phyloP scores from a whole-genome alignment of 2,888 invertebrate genomes.

The Tanypteryx hageni region DNA sequence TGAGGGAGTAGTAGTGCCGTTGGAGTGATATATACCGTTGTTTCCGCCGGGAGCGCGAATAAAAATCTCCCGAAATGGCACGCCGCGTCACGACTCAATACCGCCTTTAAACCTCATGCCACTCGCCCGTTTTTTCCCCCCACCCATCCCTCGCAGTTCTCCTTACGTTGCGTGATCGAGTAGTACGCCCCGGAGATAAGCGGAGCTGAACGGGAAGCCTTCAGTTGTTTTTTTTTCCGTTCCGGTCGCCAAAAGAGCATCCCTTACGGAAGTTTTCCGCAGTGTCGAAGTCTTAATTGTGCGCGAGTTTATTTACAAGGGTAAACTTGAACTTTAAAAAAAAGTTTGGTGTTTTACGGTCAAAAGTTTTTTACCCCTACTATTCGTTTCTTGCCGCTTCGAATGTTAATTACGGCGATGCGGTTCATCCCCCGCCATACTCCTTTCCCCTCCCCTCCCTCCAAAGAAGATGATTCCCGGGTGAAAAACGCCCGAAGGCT shows the following conservation, averaged over 20 bases:
- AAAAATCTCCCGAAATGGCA: neutral
- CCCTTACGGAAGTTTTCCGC: neutral
- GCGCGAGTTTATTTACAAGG: conserved; percentile 6
- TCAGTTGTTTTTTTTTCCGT: neutral
- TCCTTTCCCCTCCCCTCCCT: too few relatives aligned
- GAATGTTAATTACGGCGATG: neutral
- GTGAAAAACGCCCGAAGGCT: neutral
- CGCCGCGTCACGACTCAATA: neutral
- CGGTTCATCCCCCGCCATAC: neutral
- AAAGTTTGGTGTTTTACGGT: neutral
- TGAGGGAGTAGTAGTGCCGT: neutral
- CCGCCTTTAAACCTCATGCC: neutral
- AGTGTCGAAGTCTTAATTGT: conserved; percentile 36
- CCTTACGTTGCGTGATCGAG: conserved; percentile 35
- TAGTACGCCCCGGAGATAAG: conserved; percentile 14
- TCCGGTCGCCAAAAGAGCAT: neutral
- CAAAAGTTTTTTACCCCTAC: too few relatives aligned
- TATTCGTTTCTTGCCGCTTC: neutral
- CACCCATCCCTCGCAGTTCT: neutral
- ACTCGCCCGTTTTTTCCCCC: too few relatives aligned
- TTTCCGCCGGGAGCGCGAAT: neutral
- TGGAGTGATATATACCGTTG: neutral
- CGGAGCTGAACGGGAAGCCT: neutral
- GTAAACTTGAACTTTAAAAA: neutral
- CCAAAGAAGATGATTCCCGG: too few relatives aligned